Conservation (phyloP, 2,888 invertebrate species). For the Lydus trimaculatus region DNA sequence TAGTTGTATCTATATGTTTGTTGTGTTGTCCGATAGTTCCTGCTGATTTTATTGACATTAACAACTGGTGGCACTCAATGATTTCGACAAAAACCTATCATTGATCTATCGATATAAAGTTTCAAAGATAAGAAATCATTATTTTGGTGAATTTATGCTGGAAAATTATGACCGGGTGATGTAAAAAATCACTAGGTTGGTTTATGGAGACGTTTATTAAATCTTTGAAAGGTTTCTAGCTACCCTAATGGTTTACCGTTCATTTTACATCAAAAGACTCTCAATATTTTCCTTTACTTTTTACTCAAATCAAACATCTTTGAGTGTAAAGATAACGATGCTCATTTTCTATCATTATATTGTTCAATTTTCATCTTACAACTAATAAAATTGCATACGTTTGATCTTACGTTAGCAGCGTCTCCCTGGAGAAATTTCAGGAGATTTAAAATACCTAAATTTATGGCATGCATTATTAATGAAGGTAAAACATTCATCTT, state of each 20-base stretch:
- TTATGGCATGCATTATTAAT: constrained; percentile 31
- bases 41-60: constrained; percentile 12
- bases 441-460: constrained; percentile 26
- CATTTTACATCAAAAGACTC: background rate
- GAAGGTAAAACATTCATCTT: constrained; percentile 21
- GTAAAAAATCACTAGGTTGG: background rate
- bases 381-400: background rate
- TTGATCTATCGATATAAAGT: no score
- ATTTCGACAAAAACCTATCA: background rate
- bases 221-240: background rate
- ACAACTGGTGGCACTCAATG: background rate
- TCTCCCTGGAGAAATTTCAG: constrained; percentile 25
- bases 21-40: constrained; percentile 38
- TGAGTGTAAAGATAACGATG: background rate
- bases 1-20: constrained; percentile 8
- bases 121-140: background rate
- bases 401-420: background rate
- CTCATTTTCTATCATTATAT: background rate
- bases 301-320: background rate
- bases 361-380: background rate
- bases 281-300: background rate
- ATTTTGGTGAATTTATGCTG: background rate
- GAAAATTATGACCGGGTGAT: background rate
- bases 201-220: background rate
- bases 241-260: background rate